Evolutionary conservation across 2,797 vertebrate genomes (phyloP), one percentile per base, ranked within the genome.

Genomic region (Echiichthys vipera): DNA sequence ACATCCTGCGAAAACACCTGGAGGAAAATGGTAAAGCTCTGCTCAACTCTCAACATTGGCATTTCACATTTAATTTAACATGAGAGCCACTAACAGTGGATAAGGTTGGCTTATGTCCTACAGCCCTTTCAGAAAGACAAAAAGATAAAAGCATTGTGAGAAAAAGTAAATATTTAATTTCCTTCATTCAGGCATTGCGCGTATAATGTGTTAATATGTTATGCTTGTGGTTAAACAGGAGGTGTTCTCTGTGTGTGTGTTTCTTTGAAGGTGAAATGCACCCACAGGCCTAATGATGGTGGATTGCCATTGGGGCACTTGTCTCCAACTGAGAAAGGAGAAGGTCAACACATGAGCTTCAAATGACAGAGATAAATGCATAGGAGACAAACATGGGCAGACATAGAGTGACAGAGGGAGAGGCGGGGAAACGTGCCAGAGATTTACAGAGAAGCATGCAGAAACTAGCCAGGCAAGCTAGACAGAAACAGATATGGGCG

Each of bases 11-110:
- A 80, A 93, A 95, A 78, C 94, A 98, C 88, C 91, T 99, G 88
- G 96, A 98, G 85, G 98, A 98, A 82, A 96, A 96, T 1, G 96
- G 97, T 99, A 96, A 83, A 59, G 6, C 39, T 43, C 39, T 7
- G 83, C 39, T 10, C 43, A 6, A 2, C 7, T 46, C 12, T 10
- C 27, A 25, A 40, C 18, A 17, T 36, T 25, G 18, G 27, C n/a
- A 59, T 57, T 58, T 50, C 6, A 54, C 7, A 9, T 67, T 39
- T 29, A 3, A 39, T 54, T 50, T 5, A 18, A 24, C 25, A 20
- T 65, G 18, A 45, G 37, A 32, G 17, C 11, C 24, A 14, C 56
- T 50, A 29, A 46, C n/a, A 32, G 18, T 53, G 22, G 56, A 27
- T 63, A 10, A 10, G 3, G 24, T 2, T 42, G 17, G 37, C 24